Evolutionary conservation across 2,888 invertebrate species (phyloP).

Genomic region (Tigriopus californicus): DNA sequence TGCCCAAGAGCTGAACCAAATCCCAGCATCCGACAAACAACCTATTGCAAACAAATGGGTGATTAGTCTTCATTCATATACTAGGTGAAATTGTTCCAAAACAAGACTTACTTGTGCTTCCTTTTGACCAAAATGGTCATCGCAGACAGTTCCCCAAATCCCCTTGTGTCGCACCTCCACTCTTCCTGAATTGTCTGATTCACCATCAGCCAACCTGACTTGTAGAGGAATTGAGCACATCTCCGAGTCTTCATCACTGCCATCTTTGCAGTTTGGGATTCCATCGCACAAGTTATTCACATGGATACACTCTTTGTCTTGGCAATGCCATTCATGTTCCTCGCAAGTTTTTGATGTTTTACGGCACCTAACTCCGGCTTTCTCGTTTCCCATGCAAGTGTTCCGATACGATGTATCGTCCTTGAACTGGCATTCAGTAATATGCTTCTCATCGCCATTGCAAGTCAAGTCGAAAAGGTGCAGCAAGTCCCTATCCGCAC

Average conservation of each 20-base stretch:
- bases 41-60: too few species aligned
- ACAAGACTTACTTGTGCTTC: slow-evolving; percentile 31
- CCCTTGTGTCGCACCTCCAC: slow-evolving; percentile 47
- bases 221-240: slow-evolving; percentile 26
- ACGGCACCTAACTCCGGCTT: background rate
- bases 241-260: background rate
- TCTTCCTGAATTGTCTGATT: slow-evolving; percentile 36
- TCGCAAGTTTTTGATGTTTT: background rate
- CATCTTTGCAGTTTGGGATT: slow-evolving; percentile 6
- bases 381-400: slow-evolving; percentile 1
- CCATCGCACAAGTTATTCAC: slow-evolving; percentile 9
- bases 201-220: slow-evolving; percentile 38
- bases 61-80: too few species aligned
- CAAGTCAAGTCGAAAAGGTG: slow-evolving; percentile 50
- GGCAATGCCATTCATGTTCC: slow-evolving; percentile 7
- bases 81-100: too few species aligned
- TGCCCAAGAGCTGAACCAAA: background rate
- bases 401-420: background rate
- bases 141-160: slow-evolving; percentile 60
- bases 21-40: slow-evolving; percentile 1
- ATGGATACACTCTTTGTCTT: slow-evolving; percentile 2
- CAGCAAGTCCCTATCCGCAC: background rate
- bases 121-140: slow-evolving; percentile 47
- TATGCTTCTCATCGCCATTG: slow-evolving; percentile 42
- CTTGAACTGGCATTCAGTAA: slow-evolving; percentile 41